Evolutionary conservation across 1,140 invertebrate genomes (phyloP), one percentile per base, ranked within the genome.

Genomic region (Gryllus bimaculatus): DNA sequence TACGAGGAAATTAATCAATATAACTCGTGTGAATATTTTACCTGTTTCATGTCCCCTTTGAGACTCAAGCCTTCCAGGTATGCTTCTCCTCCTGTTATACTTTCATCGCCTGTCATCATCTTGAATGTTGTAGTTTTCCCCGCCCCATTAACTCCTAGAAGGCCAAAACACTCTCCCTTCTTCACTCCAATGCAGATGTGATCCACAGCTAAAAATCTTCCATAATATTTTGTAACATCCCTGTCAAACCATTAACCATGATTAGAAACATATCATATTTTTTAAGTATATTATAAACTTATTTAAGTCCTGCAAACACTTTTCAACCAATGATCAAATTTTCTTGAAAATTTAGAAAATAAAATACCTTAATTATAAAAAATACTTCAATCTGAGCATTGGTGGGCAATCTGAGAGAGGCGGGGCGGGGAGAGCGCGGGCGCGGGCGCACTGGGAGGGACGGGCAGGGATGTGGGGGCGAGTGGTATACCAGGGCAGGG

Each of bases 71-170:
- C 10, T 18, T 73, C 54, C 47, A 78, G 76, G 21, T 74, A 80
- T 5, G 91, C 90, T 83, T 88, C 85, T 20, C 94, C 93, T 47
- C 84, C 85, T 15, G 92, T 90, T 12, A 92, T 85, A 49, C 85
- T 81, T 75, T 91, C 87, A 84, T 95, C 93, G n/a, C 96, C 96
- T 1, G 95, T 97, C 79, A 97, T 85, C 93, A 96, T 96, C 85
- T 93, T 93, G 83, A 97, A 97, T 0, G 94, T 95, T 8, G 93
- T 93, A 4, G 95, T 96, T 87, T 95, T 94, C 6, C 90, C 92
- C 47, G 94, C 93, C 20, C 94, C 94, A 85, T 96, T 96, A 4
- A 95, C 89, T 10, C 96, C 96, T 47, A 98, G 87, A 54, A 98
- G 86, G 3, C 96, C 96, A 86, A 98, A 98, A 84, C 96, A 97